These are phyloP conservation scores for Cryptus armator DNA, from an alignment of 2,888 invertebrate genomes.

Conservation along the genomic window DNA sequence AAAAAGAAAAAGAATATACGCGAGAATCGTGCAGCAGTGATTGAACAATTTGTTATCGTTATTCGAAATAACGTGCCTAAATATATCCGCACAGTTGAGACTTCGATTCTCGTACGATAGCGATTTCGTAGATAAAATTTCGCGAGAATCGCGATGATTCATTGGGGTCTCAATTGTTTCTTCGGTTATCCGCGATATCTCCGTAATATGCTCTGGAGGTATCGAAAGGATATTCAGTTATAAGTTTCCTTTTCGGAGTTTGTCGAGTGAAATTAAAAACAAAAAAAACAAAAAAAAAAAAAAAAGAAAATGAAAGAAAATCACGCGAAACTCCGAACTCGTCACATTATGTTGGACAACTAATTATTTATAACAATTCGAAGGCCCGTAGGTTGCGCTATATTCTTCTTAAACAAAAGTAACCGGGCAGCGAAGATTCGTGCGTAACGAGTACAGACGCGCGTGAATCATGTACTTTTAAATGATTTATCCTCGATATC, in stretches of 20 bases:
- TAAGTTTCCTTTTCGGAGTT: slow-evolving; percentile 33
- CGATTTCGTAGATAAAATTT: slow-evolving; percentile 3
- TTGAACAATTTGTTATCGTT: slow-evolving; percentile 61
- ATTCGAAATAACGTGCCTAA: slow-evolving; percentile 64
- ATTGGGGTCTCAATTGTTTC: slow-evolving; percentile 29
- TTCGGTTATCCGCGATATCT: slow-evolving; percentile 39
- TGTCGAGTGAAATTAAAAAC: slow-evolving; percentile 5
- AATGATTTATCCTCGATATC: slow-evolving; percentile 55
- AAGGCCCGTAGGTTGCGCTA: slow-evolving; percentile 78
- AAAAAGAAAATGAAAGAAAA: slow-evolving; percentile 29
- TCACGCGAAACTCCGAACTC: slow-evolving; percentile 24
- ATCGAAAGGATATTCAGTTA: slow-evolving; percentile 25
- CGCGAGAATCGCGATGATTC: slow-evolving; percentile 12
- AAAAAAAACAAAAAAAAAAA: slow-evolving; percentile 27
- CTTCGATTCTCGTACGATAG: slow-evolving; percentile 4
- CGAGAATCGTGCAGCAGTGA: slow-evolving; percentile 64
- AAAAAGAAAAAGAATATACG: slow-evolving; percentile 36
- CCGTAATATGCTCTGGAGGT: slow-evolving; percentile 53
- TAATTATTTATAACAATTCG: slow-evolving; percentile 49
- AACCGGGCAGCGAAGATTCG: slow-evolving; percentile 74
- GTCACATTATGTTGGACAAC: slow-evolving; percentile 11
- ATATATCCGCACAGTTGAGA: slow-evolving; percentile 40
- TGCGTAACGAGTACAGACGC: slow-evolving; percentile 31
- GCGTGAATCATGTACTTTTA: slow-evolving; percentile 35
- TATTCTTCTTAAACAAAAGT: slow-evolving; percentile 81